Conservation (phyloP, 2,113 vertebrate species). For the Phalacrocorax aristotelis region DNA sequence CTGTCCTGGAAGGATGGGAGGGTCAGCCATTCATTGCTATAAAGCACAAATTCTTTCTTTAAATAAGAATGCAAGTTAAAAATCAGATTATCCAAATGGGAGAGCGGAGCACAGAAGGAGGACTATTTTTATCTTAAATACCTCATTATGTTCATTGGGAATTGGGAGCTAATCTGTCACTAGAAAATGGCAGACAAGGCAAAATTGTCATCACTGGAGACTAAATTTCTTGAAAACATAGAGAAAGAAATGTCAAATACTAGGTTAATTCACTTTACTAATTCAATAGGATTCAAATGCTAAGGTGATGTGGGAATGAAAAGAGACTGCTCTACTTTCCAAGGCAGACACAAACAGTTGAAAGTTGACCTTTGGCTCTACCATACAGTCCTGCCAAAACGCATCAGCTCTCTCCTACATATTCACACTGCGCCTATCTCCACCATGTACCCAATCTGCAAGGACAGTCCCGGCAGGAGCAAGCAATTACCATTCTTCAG, state of each 20-base stretch:
- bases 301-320: not conserved
- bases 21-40: not conserved
- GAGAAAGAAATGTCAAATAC: not conserved
- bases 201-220: not conserved
- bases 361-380: not conserved
- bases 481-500: not conserved
- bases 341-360: not conserved
- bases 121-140: conserved; percentile 5
- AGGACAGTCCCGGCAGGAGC: not conserved
- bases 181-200: conserved; percentile 24
- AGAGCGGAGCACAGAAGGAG: not conserved
- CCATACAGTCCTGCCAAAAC: not conserved
- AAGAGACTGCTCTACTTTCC: not conserved
- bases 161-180: not conserved
- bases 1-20: not conserved
- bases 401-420: not conserved
- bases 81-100: not conserved
- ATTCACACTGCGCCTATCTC: not conserved
- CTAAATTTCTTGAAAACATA: not conserved
- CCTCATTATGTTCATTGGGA: not conserved
- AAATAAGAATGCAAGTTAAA: not conserved
- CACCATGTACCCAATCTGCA: not conserved
- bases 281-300: not conserved
- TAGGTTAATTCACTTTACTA: not conserved
- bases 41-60: not conserved